phyloP scores from a whole-genome alignment of 2,888 invertebrate species.

The Chrysomela aeneicollis region DNA sequence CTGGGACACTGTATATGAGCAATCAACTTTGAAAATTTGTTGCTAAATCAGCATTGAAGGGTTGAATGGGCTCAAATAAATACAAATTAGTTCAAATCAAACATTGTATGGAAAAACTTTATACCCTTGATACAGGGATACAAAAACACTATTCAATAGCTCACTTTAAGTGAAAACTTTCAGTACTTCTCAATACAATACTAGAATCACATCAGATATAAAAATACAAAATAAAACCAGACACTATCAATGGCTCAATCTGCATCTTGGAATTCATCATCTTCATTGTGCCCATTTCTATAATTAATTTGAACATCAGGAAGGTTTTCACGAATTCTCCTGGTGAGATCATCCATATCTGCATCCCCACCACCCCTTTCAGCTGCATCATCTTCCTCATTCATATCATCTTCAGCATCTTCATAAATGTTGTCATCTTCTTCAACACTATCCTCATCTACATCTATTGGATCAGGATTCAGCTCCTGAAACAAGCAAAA shows the following conservation, averaged over 20 bases:
- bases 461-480: conserved; percentile 80
- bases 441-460: conserved; percentile 62
- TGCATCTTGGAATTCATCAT: conserved; percentile 68
- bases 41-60: too few species aligned
- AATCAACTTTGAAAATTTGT: too few species aligned
- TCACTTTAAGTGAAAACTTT: too few species aligned
- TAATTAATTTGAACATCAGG: conserved; percentile 55
- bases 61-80: too few species aligned
- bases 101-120: neutral
- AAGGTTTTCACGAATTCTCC: conserved; percentile 59
- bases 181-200: neutral
- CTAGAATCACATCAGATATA: conserved; percentile 20
- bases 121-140: too few species aligned
- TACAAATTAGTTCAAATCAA: neutral
- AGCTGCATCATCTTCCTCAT: conserved; percentile 57
- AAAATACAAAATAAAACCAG: conserved; percentile 31
- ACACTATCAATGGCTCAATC: conserved; percentile 62
- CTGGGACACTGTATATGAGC: too few species aligned
- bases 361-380: conserved; percentile 62
- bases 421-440: conserved; percentile 62
- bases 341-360: conserved; percentile 52
- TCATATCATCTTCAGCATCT: conserved; percentile 60
- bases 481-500: conserved; percentile 59
- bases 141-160: too few species aligned
- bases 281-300: conserved; percentile 53